phyloP scores from a whole-genome alignment of 2,888 invertebrate species.

The Catocala sponsa region DNA sequence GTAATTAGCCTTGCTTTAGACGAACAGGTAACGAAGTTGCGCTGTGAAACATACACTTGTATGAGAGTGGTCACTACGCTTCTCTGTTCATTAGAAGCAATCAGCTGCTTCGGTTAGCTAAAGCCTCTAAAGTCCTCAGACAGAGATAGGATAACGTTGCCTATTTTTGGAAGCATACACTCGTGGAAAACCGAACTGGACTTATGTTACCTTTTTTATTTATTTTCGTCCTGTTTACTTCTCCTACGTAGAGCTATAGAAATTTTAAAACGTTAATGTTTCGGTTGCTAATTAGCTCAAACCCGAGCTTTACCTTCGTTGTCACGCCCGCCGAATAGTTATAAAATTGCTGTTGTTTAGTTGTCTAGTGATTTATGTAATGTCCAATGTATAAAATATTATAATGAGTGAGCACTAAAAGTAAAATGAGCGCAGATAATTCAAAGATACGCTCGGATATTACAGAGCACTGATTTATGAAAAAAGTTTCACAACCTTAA shows the following conservation, averaged over 20 bases:
- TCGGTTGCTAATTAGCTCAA: no score
- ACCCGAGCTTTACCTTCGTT: no score
- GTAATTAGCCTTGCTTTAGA: neutral
- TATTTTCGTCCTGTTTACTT: no score
- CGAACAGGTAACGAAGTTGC: conserved; percentile 4
- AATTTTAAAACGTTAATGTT: no score
- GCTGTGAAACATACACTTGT: neutral
- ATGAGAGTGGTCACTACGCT: neutral
- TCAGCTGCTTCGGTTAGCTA: conserved; percentile 1
- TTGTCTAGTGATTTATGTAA: no score
- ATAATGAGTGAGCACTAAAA: conserved; percentile 34
- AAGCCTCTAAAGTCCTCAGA: neutral
- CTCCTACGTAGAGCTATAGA: no score
- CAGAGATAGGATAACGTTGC: neutral
- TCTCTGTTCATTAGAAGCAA: conserved; percentile 12
- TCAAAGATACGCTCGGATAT: conserved; percentile 65
- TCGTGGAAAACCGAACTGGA: no score
- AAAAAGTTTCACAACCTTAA: conserved; percentile 73
- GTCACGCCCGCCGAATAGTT: no score
- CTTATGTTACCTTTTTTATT: no score
- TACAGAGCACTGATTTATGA: conserved; percentile 71
- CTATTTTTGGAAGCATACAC: no score
- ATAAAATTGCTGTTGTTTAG: no score
- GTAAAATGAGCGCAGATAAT: conserved; percentile 62
- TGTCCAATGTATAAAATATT: neutral